These are phyloP conservation scores for Drosophila orena DNA, from an alignment of 1,140 invertebrate species.

Conservation along the genomic window DNA sequence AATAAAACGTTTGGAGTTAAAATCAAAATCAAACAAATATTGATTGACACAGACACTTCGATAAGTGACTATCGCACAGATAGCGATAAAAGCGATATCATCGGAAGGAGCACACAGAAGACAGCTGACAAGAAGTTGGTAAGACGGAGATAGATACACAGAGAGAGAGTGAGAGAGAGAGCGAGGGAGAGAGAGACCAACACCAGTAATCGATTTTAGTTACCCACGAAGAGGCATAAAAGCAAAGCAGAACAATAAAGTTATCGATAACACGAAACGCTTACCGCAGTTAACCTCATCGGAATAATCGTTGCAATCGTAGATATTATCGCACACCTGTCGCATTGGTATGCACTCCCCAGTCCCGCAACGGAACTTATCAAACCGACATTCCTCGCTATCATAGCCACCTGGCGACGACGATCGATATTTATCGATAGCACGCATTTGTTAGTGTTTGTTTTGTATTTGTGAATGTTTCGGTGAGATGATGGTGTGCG, in stretches of 20 bases:
- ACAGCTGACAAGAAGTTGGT: slow-evolving; percentile 7
- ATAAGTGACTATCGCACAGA: slow-evolving; percentile 20
- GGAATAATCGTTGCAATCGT: slow-evolving; percentile 90
- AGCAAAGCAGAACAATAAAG: slow-evolving; percentile 7
- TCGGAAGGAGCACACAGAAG: slow-evolving; percentile 13
- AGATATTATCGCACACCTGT: slow-evolving; percentile 88
- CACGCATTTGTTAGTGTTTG: slow-evolving; percentile 24
- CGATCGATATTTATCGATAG: slow-evolving; percentile 17
- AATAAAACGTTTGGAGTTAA: slow-evolving; percentile 63
- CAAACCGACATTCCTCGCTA: slow-evolving; percentile 66
- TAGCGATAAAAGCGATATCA: slow-evolving; percentile 19
- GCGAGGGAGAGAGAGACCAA: slow-evolving; percentile 7
- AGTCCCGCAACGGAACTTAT: slow-evolving; percentile 89
- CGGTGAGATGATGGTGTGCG: slow-evolving; percentile 4
- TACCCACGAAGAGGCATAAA: slow-evolving; percentile 26
- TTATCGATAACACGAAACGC: slow-evolving; percentile 53
- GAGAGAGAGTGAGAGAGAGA: neutral
- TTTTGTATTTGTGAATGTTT: neutral
- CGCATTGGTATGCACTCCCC: slow-evolving; percentile 88
- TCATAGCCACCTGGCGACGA: slow-evolving; percentile 61
- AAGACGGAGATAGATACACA: neutral
- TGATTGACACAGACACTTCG: slow-evolving; percentile 45
- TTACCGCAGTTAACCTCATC: slow-evolving; percentile 91
- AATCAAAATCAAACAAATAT: slow-evolving; percentile 45
- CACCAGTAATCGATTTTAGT: slow-evolving; percentile 53